Conservation (phyloP, 2,888 invertebrate genomes). For the Hydraecia micacea region DNA sequence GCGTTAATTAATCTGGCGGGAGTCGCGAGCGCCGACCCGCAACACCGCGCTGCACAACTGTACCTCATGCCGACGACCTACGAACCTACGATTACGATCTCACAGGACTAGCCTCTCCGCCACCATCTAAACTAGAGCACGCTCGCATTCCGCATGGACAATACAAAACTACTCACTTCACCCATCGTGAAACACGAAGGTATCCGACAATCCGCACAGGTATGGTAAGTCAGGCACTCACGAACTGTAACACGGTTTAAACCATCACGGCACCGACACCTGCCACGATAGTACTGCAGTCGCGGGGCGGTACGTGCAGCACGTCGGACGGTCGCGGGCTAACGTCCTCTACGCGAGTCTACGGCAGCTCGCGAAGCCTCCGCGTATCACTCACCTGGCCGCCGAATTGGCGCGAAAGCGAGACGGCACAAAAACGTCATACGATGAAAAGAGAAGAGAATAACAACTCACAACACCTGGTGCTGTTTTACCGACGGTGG, state of each 20-base stretch:
- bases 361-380: constrained; percentile 67
- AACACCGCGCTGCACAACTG: constrained; percentile 60
- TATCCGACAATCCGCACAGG: constrained; percentile 68
- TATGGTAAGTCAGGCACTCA: constrained; percentile 71
- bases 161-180: constrained; percentile 84
- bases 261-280: constrained; percentile 84
- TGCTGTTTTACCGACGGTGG: constrained; percentile 76
- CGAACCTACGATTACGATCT: constrained; percentile 82
- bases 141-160: constrained; percentile 74
- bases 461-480: constrained; percentile 81
- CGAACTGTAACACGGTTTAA: constrained; percentile 81
- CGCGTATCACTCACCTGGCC: constrained; percentile 79
- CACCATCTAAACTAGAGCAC: constrained; percentile 80
- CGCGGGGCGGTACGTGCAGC: constrained; percentile 74
- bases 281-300: constrained; percentile 75
- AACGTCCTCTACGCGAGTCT: constrained; percentile 78
- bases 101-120: constrained; percentile 76
- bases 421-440: constrained; percentile 75
- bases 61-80: constrained; percentile 84
- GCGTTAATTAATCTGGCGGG: constrained; percentile 76
- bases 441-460: constrained; percentile 81
- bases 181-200: constrained; percentile 80
- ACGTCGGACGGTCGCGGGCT: constrained; percentile 83
- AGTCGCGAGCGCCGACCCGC: constrained; percentile 65
- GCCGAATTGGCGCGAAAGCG: constrained; percentile 80